Evolutionary conservation across 2,113 vertebrate species (phyloP).

Genomic region (Gavialis gangeticus): DNA sequence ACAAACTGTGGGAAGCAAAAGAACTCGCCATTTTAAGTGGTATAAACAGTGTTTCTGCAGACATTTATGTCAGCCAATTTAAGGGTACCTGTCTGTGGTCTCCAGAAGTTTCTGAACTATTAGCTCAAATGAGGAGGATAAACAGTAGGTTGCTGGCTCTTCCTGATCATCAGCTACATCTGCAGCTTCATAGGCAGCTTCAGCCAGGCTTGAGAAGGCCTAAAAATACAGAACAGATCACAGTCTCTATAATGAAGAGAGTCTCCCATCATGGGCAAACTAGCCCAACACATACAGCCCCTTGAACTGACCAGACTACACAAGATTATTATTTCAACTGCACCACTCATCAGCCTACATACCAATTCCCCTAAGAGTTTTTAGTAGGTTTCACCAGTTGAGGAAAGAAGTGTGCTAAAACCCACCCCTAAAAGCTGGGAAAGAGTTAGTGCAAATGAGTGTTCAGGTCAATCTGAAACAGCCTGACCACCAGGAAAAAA

Average conservation of each 20-base stretch:
- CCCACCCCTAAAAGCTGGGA: too few relatives aligned
- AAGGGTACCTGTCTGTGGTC: conserved; percentile 91
- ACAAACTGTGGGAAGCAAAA: neutral
- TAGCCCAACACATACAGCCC: neutral
- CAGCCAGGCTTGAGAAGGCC: conserved; percentile 97
- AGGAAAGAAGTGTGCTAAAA: neutral
- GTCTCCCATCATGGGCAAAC: neutral
- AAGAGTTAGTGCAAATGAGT: neutral
- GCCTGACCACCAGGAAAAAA: neutral
- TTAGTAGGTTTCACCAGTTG: neutral
- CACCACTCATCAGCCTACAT: neutral
- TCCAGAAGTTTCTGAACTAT: conserved; percentile 98
- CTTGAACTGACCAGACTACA: neutral
- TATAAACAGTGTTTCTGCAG: accelerated
- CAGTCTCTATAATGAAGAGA: accelerated
- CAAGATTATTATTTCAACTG: neutral
- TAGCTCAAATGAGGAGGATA: conserved; percentile 97
- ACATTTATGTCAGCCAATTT: neutral
- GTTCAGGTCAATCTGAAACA: neutral
- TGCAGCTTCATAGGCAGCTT: conserved; percentile 97
- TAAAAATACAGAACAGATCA: conserved; percentile 63
- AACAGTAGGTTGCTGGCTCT: conserved; percentile 95
- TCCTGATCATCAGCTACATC: conserved; percentile 96
- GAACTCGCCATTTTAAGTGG: neutral
- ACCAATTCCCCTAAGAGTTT: neutral